Percentiles rank a stretch among this genome's conserved stretches.
phyloP scores from a whole-genome alignment of 2,113 vertebrate species.

The Macrotus californicus region DNA sequence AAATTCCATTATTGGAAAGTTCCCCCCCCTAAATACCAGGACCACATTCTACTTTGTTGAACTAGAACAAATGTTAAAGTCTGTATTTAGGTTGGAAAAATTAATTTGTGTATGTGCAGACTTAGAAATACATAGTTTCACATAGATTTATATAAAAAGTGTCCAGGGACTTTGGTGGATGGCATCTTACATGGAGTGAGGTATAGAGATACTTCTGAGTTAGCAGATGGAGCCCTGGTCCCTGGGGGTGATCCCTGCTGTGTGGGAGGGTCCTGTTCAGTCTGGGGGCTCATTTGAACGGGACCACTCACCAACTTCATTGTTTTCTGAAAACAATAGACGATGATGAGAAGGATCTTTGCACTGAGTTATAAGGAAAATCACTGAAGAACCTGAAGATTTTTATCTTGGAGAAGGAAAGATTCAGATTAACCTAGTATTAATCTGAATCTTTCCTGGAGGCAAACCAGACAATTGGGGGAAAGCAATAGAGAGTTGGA shows the following conservation, averaged over 20 bases:
- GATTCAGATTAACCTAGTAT: background rate
- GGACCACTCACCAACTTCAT: background rate
- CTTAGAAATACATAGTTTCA: background rate
- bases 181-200: background rate
- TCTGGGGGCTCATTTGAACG: background rate
- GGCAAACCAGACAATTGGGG: background rate
- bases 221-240: background rate
- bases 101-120: background rate
- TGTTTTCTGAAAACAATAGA: background rate
- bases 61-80: background rate
- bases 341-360: background rate
- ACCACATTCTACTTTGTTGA: background rate
- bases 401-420: background rate
- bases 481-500: background rate
- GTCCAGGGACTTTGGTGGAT: background rate
- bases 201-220: background rate
- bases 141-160: background rate
- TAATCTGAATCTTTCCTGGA: background rate
- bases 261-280: background rate
- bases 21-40: background rate
- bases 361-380: background rate
- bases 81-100: background rate
- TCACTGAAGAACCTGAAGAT: background rate
- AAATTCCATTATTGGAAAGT: background rate
- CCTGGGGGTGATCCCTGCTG: background rate